Conservation (phyloP, 2,797 vertebrate genomes). For the Enteromius paludinosus region DNA sequence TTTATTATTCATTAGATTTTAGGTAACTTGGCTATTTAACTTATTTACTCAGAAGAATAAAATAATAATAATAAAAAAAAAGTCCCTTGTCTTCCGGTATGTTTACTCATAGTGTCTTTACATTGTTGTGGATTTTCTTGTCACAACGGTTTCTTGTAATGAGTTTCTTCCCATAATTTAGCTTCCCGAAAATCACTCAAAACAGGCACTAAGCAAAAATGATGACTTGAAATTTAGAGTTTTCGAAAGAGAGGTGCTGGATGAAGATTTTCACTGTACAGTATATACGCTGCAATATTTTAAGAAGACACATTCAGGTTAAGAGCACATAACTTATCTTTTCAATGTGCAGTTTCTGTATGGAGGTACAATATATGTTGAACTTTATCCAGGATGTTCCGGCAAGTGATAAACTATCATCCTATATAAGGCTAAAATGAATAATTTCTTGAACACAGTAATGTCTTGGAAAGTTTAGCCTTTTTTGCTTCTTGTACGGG, state of each 20-base stretch:
- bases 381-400: slow-evolving; percentile 2
- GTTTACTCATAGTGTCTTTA: neutral
- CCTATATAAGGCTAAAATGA: neutral
- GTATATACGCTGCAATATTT: neutral
- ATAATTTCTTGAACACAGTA: neutral
- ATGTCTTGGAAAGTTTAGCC: neutral
- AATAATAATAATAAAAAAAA: neutral
- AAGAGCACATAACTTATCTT: neutral
- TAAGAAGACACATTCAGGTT: no score
- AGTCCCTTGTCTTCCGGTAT: neutral
- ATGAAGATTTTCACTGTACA: neutral
- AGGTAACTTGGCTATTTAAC: neutral
- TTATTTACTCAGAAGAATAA: neutral
- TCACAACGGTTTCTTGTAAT: neutral
- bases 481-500: neutral
- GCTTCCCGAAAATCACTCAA: neutral
- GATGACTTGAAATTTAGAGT: neutral
- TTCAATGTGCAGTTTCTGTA: neutral
- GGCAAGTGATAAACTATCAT: slow-evolving; percentile 21
- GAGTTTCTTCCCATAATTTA: neutral
- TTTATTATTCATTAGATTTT: neutral
- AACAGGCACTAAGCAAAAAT: neutral
- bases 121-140: neutral
- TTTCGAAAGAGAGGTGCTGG: neutral
- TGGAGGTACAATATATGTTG: neutral